Percentiles rank a stretch among this genome's conserved stretches.
These are phyloP conservation scores for Brachyalestes nurse DNA, from an alignment of 2,797 vertebrate genomes.

Conservation along the genomic window DNA sequence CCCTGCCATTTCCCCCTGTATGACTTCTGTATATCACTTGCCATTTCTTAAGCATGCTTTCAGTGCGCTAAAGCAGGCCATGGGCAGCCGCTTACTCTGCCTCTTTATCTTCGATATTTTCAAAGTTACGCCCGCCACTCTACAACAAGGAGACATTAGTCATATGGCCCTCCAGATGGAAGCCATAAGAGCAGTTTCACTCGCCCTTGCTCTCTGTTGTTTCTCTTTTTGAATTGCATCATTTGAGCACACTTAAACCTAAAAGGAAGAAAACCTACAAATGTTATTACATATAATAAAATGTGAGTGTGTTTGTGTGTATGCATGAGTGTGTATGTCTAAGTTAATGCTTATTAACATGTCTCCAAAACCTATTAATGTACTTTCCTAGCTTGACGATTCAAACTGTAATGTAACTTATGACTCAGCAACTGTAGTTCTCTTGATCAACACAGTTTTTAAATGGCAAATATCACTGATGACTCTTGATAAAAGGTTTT, in stretches of 20 bases:
- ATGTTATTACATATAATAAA: too few species aligned
- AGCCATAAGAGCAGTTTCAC: not conserved
- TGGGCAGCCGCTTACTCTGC: not conserved
- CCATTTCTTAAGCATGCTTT: slow-evolving; percentile 11
- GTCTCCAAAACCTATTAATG: too few species aligned
- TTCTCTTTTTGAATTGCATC: slow-evolving; percentile 2
- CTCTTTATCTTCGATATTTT: slow-evolving; percentile 18
- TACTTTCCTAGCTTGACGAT: too few species aligned
- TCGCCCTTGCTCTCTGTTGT: not conserved
- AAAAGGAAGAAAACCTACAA: not conserved
- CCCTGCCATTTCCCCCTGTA: not conserved
- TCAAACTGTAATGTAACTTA: too few species aligned
- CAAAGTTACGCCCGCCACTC: slow-evolving; percentile 3
- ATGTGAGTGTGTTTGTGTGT: too few species aligned
- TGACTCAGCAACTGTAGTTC: too few species aligned
- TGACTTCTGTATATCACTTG: not conserved
- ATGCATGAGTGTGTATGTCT: too few species aligned
- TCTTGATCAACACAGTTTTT: too few species aligned
- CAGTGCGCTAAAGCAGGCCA: slow-evolving; percentile 2
- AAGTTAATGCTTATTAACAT: too few species aligned
- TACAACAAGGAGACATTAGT: slow-evolving; percentile 18
- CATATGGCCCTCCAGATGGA: slow-evolving; percentile 16
- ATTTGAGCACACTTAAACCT: slow-evolving; percentile 25
- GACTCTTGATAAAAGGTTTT: too few species aligned
- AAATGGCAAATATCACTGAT: too few species aligned